A percentile compares a stretch with the other conserved stretches of the same genome.
Conservation (phyloP, 2,113 vertebrate species). For the Tragelaphus scriptus region DNA sequence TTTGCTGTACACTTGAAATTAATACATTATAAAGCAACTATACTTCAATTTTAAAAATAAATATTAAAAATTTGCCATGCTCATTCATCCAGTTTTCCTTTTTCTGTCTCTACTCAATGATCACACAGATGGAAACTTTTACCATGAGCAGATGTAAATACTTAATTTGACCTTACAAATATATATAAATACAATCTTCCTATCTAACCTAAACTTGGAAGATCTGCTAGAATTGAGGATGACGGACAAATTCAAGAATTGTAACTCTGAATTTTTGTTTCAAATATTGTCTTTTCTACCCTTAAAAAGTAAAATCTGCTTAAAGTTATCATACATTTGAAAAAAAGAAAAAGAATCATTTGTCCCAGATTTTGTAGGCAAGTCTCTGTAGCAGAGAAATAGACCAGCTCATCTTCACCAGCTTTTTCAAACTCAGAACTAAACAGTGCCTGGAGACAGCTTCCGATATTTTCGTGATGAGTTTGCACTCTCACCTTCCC, state of each 20-base stretch:
- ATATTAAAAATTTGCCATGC: not conserved
- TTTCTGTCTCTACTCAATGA: not conserved
- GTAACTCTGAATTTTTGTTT: not conserved
- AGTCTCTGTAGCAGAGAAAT: not conserved
- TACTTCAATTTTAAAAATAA: not conserved
- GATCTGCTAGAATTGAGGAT: not conserved
- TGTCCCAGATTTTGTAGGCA: not conserved
- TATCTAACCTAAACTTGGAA: not conserved
- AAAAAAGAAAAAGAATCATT: not conserved
- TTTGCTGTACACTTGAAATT: not conserved
- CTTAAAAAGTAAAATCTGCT: not conserved
- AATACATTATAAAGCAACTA: not conserved
- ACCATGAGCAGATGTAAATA: not conserved
- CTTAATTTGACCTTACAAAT: not conserved
- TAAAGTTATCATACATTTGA: not conserved
- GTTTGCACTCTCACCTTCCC: not conserved
- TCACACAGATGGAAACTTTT: not conserved
- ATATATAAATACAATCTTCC: not conserved
- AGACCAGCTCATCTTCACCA: not conserved
- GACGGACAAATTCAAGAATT: not conserved
- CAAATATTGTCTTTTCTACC: not conserved
- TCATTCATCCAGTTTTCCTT: not conserved
- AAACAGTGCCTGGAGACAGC: not conserved
- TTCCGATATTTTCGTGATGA: rapidly evolving
- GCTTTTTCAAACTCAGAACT: not conserved